Base-by-base conservation (phyloP, 2,113 vertebrate species). In the Australoheros scitulus region DNA sequence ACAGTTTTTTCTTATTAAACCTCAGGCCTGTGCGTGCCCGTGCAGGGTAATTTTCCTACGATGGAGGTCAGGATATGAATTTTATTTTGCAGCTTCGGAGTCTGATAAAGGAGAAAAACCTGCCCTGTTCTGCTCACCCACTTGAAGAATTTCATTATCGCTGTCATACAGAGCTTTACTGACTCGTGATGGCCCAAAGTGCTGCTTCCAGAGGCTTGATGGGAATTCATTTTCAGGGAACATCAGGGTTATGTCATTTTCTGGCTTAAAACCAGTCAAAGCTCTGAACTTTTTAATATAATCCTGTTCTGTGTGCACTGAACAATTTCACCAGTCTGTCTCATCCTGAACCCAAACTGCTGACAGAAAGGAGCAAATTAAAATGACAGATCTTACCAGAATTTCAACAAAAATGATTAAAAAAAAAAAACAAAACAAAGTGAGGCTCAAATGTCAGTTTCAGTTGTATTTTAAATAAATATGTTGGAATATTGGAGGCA, bases 131-230 rank as follows among this genome's bases (percentile, higher is more conserved):
- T 65, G 50, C 50, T 65, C 34, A 65, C 29, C 32, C 77, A 65
- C 47, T 56, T 57, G 61, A 65, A 79, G 52, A 43, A 65, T 79
- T 56, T 79, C 77, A 79, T 79, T 57, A 78, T 24, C 14, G 38
- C 50, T 56, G 61, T 55, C 13, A 36, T 34, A 55, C 43, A 36
- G 52, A 57, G 72, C 10, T 36, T 58, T 57, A 38, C 52, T 63
- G 59, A 36, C 43, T 78, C 43, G 10, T 63, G 59, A 63, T 10
- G 52, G 29, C 32, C 47, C n/a, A 50, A 34, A 55, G 20, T 78
- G 59, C 20, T 55, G 59, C 60, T 52, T 34, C 18, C 60, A 63
- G 52, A 56, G 24, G 61, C 34, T 79, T 57, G 61, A 36, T 38
- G 18, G 50, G 22, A 24, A 64, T 60, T 29, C 8, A 75, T 75